Base-by-base conservation (phyloP, 1,140 invertebrate genomes). In the Stratiolaelaps scimitus region DNA sequence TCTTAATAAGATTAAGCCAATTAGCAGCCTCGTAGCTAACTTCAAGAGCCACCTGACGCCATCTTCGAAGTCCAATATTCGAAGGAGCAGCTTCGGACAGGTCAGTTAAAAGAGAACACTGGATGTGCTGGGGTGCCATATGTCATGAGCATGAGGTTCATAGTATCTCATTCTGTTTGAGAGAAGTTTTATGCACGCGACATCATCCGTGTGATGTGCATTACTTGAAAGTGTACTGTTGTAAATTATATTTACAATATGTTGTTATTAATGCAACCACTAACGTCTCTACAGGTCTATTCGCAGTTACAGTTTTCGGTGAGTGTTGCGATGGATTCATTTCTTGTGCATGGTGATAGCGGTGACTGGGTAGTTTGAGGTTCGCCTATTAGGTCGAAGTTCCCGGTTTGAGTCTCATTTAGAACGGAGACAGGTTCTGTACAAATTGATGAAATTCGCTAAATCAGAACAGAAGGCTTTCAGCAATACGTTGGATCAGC, bases 1-100 rank as follows among this genome's bases (percentile, higher is more conserved):
- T 0, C 81, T 94, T 28, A 95, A 96, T 77, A 90, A 91, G 78
- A 85, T 93, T 72, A 85, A 85, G 73, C 76, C 87, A 69, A 82
- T 84, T 17, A 81, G 80, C 74, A 80, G 17, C 69, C 67, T n/a
- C 70, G 64, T 47, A 70, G 20, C 65, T 68, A 34, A 44, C 34
- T 10, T 67, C 65, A 45, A 66, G 44, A 46, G 60, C 46, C 13
- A 60, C 64, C 1, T 71, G 23, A 30, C 47, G 68, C 48, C 48
- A 65, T 23, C 70, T 69, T 23, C 69, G 69, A 68, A 68, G 70
- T 29, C 71, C 68, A 64, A 43, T 53, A 7, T 71, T 68, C 26
- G 72, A 73, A 48, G 43, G 23, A 19, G 65, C 65, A 40, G 48
- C 56, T 23, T 69, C 66, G n/a, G 64, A 56, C 28, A 65, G 69